Evolutionary conservation across 2,888 invertebrate species (phyloP).

Genomic region (Lordiphosa andalusiaca): DNA sequence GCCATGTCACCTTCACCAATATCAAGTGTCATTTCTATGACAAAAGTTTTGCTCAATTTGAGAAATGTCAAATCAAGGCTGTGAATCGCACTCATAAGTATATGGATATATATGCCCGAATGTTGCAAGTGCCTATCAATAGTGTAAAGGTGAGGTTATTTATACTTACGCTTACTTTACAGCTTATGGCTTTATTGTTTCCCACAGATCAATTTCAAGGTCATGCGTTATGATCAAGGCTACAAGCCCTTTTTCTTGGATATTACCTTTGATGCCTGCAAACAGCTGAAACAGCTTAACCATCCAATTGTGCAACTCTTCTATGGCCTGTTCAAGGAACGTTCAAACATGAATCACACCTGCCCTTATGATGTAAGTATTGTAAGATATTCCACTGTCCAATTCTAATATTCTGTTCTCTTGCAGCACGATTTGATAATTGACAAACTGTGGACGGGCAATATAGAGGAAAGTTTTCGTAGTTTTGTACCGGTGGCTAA

Average conservation of each 20-base stretch:
- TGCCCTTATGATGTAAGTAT: slow-evolving; percentile 30
- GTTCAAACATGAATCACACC: slow-evolving; percentile 32
- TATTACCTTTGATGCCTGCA: slow-evolving; percentile 12
- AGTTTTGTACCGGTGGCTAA: slow-evolving; percentile 7
- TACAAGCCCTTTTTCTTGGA: slow-evolving; percentile 13
- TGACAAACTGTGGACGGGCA: slow-evolving; percentile 21
- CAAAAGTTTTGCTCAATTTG: slow-evolving; percentile 5
- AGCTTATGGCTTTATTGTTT: not conserved
- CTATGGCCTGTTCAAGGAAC: slow-evolving; percentile 1
- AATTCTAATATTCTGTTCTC: no score
- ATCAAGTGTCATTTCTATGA: not conserved
- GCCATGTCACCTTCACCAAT: slow-evolving; percentile 8
- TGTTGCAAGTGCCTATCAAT: slow-evolving; percentile 5
- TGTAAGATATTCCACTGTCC: no score
- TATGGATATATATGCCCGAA: slow-evolving; percentile 2
- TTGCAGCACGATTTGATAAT: slow-evolving; percentile 25
- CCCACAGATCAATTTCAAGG: not conserved
- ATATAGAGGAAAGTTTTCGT: slow-evolving; percentile 3
- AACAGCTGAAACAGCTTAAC: not conserved
- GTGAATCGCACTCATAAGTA: slow-evolving; percentile 17
- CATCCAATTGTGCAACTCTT: slow-evolving; percentile 12
- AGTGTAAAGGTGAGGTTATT: slow-evolving; percentile 4
- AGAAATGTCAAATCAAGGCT: slow-evolving; percentile 16
- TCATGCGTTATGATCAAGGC: slow-evolving; percentile 13
- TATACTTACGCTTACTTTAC: not conserved